Conservation (phyloP, 2,797 vertebrate genomes). For the Vultur gryphus region DNA sequence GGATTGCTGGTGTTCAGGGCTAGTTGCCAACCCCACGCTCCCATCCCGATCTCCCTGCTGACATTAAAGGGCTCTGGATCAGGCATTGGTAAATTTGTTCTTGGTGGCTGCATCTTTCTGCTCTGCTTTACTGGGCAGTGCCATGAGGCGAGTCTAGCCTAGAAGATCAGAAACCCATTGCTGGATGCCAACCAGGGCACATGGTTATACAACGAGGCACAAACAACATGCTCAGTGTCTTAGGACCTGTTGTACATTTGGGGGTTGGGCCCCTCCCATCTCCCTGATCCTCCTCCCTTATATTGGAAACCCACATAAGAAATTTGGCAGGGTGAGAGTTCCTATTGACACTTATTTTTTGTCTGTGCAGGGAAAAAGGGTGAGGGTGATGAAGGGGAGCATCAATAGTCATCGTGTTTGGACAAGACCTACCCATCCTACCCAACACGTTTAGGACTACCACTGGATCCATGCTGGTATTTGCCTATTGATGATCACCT, state of each 20-base stretch:
- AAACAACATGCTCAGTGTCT: background rate
- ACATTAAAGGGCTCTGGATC: background rate
- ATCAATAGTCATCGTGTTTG: background rate
- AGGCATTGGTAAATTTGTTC: background rate
- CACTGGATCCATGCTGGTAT: background rate
- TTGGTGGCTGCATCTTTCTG: background rate
- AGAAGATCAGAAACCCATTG: background rate
- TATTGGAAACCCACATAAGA: background rate
- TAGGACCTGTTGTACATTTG: background rate
- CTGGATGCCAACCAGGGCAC: background rate
- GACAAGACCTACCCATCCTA: background rate
- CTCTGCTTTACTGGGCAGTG: background rate
- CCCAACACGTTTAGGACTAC: background rate
- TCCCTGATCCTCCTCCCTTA: background rate
- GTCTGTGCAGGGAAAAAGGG: background rate
- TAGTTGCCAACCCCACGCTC: background rate
- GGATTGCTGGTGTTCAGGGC: background rate
- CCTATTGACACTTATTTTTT: background rate
- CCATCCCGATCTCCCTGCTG: background rate
- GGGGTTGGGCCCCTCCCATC: background rate
- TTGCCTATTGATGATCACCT: background rate
- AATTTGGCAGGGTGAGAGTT: background rate
- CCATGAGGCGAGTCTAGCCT: background rate
- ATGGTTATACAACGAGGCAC: accelerated
- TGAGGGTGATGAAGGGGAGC: background rate